Evolutionary conservation across 2,113 vertebrate genomes (phyloP).

Genomic region (Rhynchomys soricoides): DNA sequence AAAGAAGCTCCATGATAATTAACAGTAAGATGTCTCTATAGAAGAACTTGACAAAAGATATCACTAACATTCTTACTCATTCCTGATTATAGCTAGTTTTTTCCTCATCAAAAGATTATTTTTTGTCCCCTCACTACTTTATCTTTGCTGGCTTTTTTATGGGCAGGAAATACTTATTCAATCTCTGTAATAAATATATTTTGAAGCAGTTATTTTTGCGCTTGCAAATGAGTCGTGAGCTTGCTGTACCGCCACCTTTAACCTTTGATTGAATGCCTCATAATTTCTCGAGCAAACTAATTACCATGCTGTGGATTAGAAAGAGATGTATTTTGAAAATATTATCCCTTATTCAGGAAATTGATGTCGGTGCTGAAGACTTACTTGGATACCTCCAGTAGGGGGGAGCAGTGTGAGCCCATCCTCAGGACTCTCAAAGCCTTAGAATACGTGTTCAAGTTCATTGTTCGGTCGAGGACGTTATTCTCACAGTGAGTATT

Average conservation of each 20-base stretch:
- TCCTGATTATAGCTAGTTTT: neutral
- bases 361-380: slow-evolving; percentile 96
- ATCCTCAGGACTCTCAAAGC: slow-evolving; percentile 97
- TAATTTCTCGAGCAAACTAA: slow-evolving; percentile 68
- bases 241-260: slow-evolving; percentile 42
- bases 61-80: neutral
- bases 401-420: slow-evolving; percentile 96
- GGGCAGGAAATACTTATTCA: slow-evolving; percentile 51
- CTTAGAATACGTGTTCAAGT: slow-evolving; percentile 98
- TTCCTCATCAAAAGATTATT: slow-evolving; percentile 32
- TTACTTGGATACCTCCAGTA: slow-evolving; percentile 95
- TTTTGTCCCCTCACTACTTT: neutral
- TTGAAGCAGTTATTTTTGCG: slow-evolving; percentile 69
- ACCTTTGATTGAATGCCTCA: slow-evolving; percentile 66
- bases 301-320: slow-evolving; percentile 20
- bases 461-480: slow-evolving; percentile 97
- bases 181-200: slow-evolving; percentile 44
- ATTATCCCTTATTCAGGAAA: slow-evolving; percentile 88
- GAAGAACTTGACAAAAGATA: neutral
- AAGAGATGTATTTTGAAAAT: slow-evolving; percentile 52
- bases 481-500: slow-evolving; percentile 97
- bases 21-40: neutral
- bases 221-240: slow-evolving; percentile 33
- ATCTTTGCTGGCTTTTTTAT: slow-evolving; percentile 45
- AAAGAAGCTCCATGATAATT: neutral